Evolutionary conservation across 1,140 invertebrate species (phyloP).

Genomic region (Thaumatotibia leucotreta): DNA sequence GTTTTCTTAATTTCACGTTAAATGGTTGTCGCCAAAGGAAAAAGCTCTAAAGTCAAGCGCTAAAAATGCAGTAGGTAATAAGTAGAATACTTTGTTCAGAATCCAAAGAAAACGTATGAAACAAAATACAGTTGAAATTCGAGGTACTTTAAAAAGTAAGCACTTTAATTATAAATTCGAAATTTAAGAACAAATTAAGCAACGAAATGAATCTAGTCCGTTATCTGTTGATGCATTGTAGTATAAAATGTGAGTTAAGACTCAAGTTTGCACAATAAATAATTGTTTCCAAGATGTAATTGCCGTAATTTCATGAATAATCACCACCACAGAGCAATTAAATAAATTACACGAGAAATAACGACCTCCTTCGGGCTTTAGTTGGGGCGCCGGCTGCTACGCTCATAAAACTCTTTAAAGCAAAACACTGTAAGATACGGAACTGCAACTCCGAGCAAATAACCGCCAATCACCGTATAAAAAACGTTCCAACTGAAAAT

Average conservation of each 20-base stretch:
- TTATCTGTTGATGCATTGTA: slow-evolving; percentile 65
- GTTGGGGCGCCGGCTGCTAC: slow-evolving; percentile 67
- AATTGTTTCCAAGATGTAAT: slow-evolving; percentile 75
- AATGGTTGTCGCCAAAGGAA: too few relatives aligned
- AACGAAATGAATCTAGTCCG: slow-evolving; percentile 35
- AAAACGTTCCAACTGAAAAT: slow-evolving; percentile 59
- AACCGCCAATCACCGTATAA: slow-evolving; percentile 57
- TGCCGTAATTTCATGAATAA: slow-evolving; percentile 77
- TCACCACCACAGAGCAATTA: slow-evolving; percentile 75
- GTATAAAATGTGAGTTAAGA: slow-evolving; percentile 74
- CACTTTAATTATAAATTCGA: not conserved
- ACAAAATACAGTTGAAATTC: too few relatives aligned
- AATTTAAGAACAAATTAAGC: slow-evolving; percentile 26
- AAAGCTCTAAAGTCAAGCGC: too few relatives aligned
- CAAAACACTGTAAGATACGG: slow-evolving; percentile 14
- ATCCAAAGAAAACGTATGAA: too few relatives aligned
- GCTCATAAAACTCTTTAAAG: slow-evolving; percentile 45
- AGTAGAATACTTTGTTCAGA: too few relatives aligned
- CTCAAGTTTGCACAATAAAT: slow-evolving; percentile 74
- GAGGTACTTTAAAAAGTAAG: not conserved
- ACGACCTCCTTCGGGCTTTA: slow-evolving; percentile 71
- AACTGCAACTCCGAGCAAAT: slow-evolving; percentile 29
- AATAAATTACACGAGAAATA: slow-evolving; percentile 75
- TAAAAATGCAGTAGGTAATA: too few relatives aligned
- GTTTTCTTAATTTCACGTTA: too few relatives aligned